Evolutionary conservation across 2,797 vertebrate species (phyloP).

Genomic region (Eidolon dupreanum): DNA sequence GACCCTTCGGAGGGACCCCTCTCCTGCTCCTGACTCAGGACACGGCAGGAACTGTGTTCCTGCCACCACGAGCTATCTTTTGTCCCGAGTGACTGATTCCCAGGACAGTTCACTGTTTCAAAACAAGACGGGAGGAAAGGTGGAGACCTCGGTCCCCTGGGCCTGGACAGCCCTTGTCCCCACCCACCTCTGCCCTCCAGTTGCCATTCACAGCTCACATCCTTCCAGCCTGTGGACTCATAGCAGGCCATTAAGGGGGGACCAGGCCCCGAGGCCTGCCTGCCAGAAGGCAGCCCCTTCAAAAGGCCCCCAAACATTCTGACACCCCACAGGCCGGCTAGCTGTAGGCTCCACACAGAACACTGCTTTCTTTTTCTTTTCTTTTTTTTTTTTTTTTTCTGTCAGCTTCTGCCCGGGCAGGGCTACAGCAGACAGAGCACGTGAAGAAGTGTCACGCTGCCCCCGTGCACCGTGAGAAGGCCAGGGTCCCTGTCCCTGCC

Average conservation of each 20-base stretch:
- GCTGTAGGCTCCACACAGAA: neutral
- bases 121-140: neutral
- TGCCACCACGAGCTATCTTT: neutral
- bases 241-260: neutral
- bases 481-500: neutral
- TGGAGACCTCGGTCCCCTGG: neutral
- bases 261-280: neutral
- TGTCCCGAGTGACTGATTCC: neutral
- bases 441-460: neutral
- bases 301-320: accelerated
- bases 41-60: neutral
- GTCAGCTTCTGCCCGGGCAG: accelerated
- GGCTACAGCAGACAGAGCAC: neutral
- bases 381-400: neutral
- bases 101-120: neutral
- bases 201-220: neutral
- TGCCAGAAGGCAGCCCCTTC: neutral
- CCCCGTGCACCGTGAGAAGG: neutral
- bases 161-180: neutral
- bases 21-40: neutral
- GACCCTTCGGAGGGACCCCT: neutral
- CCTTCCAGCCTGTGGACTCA: neutral
- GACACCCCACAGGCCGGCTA: neutral
- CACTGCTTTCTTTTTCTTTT: neutral
- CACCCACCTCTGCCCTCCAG: neutral